Percentiles rank a stretch among this genome's conserved stretches.
Evolutionary conservation across 2,888 invertebrate species (phyloP).

Genomic region (Brenthis hecate): DNA sequence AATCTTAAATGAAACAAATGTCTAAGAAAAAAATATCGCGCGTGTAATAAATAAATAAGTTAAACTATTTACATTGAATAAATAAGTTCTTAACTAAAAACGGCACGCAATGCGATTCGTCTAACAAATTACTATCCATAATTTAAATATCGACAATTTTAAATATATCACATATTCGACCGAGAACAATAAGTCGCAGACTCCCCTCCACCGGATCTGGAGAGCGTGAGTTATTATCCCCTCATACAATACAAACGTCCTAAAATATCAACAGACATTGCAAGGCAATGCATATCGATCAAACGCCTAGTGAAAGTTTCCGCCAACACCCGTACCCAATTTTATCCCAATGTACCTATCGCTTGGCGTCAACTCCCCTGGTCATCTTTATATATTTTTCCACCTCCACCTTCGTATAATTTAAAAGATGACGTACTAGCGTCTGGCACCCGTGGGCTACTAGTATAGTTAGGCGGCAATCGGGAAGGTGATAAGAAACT

Average conservation of each 20-base stretch:
- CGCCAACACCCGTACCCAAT: constrained; percentile 60
- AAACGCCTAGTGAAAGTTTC: constrained; percentile 54
- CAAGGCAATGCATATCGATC: constrained; percentile 34
- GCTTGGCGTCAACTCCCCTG: constrained; percentile 69
- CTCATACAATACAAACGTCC: constrained; percentile 49
- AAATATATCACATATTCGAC: constrained; percentile 41
- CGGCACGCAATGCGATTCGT: constrained; percentile 45
- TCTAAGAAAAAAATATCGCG: constrained; percentile 58
- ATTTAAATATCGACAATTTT: constrained; percentile 52
- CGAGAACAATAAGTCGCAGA: constrained; percentile 75
- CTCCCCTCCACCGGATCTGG: constrained; percentile 58
- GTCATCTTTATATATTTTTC: constrained; percentile 59
- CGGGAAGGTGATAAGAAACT: constrained; percentile 73
- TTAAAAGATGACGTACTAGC: constrained; percentile 67
- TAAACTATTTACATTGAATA: constrained; percentile 61
- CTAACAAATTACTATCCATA: constrained; percentile 39
- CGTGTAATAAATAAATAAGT: constrained; percentile 61
- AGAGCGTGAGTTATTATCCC: constrained; percentile 76
- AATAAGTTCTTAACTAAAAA: constrained; percentile 47
- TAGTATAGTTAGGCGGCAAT: constrained; percentile 69
- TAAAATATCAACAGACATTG: constrained; percentile 33
- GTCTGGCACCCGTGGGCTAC: constrained; percentile 71
- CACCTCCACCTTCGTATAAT: constrained; percentile 61
- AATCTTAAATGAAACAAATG: constrained; percentile 56
- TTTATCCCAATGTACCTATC: constrained; percentile 49